phyloP scores from a whole-genome alignment of 2,888 invertebrate species.

The Leucophenga montana region DNA sequence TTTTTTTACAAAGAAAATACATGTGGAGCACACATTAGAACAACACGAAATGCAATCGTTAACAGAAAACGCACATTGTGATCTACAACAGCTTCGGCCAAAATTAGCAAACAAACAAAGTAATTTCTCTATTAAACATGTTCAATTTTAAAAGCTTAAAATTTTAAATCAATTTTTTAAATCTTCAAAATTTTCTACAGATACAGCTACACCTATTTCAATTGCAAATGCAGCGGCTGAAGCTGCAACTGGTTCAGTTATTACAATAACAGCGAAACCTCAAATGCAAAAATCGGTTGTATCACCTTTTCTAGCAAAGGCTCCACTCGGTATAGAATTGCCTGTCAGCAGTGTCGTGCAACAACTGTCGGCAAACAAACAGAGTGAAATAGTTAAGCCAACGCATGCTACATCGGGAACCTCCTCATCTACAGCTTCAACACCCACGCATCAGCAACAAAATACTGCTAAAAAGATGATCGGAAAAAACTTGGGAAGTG shows the following conservation, averaged over 20 bases:
- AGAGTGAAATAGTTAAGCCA: background rate
- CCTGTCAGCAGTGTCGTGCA: background rate
- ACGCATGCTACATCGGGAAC: constrained; percentile 42
- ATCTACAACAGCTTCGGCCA: constrained; percentile 43
- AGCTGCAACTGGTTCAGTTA: constrained; percentile 39
- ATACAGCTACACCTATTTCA: constrained; percentile 56
- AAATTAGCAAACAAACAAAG: constrained; percentile 60
- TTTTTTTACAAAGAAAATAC: background rate
- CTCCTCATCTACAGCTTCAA: constrained; percentile 60
- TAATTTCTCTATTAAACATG: constrained; percentile 22
- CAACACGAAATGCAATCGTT: background rate
- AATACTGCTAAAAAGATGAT: constrained; percentile 8
- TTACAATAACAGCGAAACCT: constrained; percentile 42
- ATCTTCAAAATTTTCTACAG: constrained; percentile 33
- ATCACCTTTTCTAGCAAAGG: background rate
- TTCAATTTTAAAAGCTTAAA: background rate
- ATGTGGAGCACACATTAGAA: background rate
- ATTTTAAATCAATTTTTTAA: constrained; percentile 1
- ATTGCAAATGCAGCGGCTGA: constrained; percentile 58
- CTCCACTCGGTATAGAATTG: background rate
- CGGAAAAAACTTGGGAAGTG: constrained; percentile 34
- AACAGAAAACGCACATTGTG: constrained; percentile 4
- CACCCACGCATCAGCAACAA: constrained; percentile 56
- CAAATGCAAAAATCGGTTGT: background rate
- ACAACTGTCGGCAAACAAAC: constrained; percentile 27